A percentile compares a stretch with the other conserved stretches of the same genome.
Conservation (phyloP, 2,797 vertebrate species). For the Chrysocyon brachyurus region DNA sequence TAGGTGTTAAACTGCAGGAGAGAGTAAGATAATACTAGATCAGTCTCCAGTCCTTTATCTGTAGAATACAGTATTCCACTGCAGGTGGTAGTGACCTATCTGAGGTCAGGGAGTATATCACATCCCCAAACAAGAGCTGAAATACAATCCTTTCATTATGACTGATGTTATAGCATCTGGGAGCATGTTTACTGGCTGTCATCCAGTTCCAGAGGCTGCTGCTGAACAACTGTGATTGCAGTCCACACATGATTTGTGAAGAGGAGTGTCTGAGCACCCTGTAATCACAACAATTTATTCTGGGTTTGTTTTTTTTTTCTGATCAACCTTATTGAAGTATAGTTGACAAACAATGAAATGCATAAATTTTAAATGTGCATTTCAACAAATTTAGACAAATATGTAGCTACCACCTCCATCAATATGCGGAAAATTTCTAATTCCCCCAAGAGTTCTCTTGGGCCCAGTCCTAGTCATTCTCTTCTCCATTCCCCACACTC, state of each 20-base stretch:
- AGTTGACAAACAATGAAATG: conserved; percentile 34
- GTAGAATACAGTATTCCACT: neutral
- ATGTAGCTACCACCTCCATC: neutral
- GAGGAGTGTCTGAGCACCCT: neutral
- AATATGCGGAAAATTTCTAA: neutral
- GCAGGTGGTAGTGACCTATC: neutral
- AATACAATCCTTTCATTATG: neutral
- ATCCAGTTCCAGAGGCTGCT: neutral
- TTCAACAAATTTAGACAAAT: neutral
- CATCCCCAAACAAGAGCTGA: neutral
- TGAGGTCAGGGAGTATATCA: conserved; percentile 39
- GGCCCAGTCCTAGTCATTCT: neutral
- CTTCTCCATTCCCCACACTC: neutral
- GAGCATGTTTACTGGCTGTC: neutral
- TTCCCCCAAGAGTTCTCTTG: neutral
- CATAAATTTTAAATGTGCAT: neutral
- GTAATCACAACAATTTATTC: neutral
- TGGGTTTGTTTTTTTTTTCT: neutral
- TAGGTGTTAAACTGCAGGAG: conserved; percentile 9
- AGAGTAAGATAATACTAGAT: conserved; percentile 8
- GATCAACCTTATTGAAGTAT: neutral
- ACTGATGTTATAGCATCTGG: neutral
- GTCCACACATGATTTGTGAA: neutral
- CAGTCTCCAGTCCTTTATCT: conserved; percentile 13
- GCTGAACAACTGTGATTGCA: neutral